Conservation (phyloP, 1,140 invertebrate genomes). For the Limonius californicus region DNA sequence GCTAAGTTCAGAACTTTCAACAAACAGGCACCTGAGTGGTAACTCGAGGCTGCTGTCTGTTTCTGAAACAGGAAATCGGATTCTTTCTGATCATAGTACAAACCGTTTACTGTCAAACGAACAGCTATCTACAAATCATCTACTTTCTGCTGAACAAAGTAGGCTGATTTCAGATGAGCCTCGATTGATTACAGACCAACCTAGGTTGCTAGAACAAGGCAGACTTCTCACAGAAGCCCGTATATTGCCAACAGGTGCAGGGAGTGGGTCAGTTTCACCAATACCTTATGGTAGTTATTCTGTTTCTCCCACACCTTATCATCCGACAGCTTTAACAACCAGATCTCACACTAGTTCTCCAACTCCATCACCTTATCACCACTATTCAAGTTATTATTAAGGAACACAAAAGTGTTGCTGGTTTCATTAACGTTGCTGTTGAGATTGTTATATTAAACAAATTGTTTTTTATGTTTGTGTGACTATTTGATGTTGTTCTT, state of each 20-base stretch:
- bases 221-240: slow-evolving; percentile 36
- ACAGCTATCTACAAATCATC: slow-evolving; percentile 33
- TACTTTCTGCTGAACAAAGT: slow-evolving; percentile 33
- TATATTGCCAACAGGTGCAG: slow-evolving; percentile 28
- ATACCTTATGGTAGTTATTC: slow-evolving; percentile 40
- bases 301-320: slow-evolving; percentile 43
- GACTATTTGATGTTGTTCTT: too few relatives aligned
- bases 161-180: slow-evolving; percentile 34
- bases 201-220: slow-evolving; percentile 36
- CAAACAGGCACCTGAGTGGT: slow-evolving; percentile 23
- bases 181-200: slow-evolving; percentile 34
- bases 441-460: too few relatives aligned
- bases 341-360: slow-evolving; percentile 41
- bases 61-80: slow-evolving; percentile 34
- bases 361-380: slow-evolving; percentile 39
- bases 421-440: too few relatives aligned
- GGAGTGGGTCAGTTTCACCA: slow-evolving; percentile 35
- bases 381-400: slow-evolving; percentile 45
- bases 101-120: slow-evolving; percentile 42
- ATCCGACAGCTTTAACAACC: slow-evolving; percentile 38
- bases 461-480: too few relatives aligned
- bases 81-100: slow-evolving; percentile 43
- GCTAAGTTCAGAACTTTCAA: slow-evolving; percentile 29
- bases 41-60: slow-evolving; percentile 34
- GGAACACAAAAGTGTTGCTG: too few relatives aligned